Conservation (phyloP, 2,888 invertebrate genomes). For the Pardosa pseudoannulata region DNA sequence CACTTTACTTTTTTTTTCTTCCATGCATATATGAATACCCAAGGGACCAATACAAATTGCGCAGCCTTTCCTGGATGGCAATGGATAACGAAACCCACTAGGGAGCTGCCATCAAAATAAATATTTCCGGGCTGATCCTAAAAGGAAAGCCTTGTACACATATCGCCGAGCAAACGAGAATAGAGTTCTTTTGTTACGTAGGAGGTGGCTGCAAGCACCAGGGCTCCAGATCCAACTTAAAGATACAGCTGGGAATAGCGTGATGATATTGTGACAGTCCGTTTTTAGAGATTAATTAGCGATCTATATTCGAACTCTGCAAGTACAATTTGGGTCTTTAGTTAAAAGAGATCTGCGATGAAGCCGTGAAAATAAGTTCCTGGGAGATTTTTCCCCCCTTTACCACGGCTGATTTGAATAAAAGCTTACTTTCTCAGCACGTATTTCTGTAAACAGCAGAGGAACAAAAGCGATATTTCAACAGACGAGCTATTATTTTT, state of each 20-base stretch:
- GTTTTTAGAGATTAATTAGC: conserved; percentile 4
- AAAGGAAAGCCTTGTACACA: conserved; percentile 7
- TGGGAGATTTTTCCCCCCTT: no score
- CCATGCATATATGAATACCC: no score
- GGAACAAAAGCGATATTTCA: no score
- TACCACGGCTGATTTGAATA: no score
- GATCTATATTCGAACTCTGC: background rate
- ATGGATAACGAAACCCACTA: background rate
- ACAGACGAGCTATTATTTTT: no score
- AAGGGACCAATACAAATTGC: no score
- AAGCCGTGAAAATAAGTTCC: no score
- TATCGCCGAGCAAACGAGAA: background rate
- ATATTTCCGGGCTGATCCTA: background rate
- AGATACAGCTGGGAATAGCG: background rate
- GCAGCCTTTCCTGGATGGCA: no score
- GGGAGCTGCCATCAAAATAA: background rate
- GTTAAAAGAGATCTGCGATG: no score
- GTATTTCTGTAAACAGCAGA: no score
- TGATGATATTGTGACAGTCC: background rate
- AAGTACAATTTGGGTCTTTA: background rate
- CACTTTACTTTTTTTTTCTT: no score
- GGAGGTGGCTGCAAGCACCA: background rate
- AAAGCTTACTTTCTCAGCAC: no score
- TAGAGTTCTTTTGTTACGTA: background rate
- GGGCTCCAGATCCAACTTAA: background rate